These are phyloP conservation scores for Eublepharis macularius DNA, from an alignment of 2,113 vertebrate genomes.

Conservation along the genomic window DNA sequence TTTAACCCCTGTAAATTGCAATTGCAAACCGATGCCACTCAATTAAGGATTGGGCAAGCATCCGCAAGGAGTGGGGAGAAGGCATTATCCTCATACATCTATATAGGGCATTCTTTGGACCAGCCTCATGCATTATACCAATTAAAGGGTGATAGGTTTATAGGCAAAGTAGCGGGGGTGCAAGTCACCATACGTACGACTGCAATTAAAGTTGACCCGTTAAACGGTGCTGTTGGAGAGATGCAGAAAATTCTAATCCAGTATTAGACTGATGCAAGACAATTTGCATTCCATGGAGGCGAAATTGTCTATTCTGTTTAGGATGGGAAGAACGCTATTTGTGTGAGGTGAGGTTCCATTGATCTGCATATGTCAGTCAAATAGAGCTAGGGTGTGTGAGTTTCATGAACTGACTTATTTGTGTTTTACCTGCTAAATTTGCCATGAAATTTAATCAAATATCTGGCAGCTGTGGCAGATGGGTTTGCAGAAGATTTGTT, in stretches of 20 bases:
- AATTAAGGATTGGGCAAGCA: background rate
- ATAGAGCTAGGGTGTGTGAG: background rate
- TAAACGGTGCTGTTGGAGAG: background rate
- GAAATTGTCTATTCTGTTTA: background rate
- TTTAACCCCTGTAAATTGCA: too few relatives aligned
- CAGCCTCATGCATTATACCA: too few relatives aligned
- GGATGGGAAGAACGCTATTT: background rate
- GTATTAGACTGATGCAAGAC: background rate
- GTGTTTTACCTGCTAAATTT: too few relatives aligned
- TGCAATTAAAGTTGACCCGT: background rate
- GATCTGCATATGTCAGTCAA: constrained; percentile 5
- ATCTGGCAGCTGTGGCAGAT: too few relatives aligned
- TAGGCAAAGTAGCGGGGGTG: background rate
- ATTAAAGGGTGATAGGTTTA: background rate
- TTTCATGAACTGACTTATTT: background rate
- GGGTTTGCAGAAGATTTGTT: too few relatives aligned
- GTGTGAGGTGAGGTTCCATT: background rate
- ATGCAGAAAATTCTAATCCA: background rate
- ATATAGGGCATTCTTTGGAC: background rate
- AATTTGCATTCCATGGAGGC: background rate
- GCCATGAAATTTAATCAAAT: too few relatives aligned
- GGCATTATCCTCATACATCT: background rate
- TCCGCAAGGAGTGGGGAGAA: background rate
- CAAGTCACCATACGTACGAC: background rate
- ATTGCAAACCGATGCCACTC: background rate